Base-by-base conservation (phyloP, 2,888 invertebrate species). In the Cataglyphis albicans region DNA sequence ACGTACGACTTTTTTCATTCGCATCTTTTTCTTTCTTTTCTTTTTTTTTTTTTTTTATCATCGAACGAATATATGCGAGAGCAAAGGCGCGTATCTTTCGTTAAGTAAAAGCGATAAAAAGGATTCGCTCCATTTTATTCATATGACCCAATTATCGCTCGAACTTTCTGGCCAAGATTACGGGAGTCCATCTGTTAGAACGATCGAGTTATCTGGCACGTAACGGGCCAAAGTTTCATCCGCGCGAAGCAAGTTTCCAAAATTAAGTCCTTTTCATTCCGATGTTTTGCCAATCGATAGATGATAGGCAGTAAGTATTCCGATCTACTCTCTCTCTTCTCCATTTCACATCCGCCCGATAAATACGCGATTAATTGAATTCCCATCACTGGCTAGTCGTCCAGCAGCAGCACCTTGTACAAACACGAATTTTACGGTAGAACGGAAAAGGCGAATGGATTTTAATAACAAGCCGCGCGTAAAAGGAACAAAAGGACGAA, bases 121-220 rank as follows among this genome's bases (percentile, higher is more conserved):
- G 9, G 21, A 18, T 44, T 61, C 35, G 70, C 59, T 48, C 35
- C 32, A n/a, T 35, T 70, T 68, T 78, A 78, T 78, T 78, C 68
- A 25, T 61, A 70, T 59, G 59, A 68, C 78, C 44, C 68, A 78
- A 78, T 78, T 78, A 78, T 68, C 44, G 70, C 59, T 70, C 25
- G 18, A 78, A 78, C 68, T 78, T 78, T 70, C 78, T 61, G 70
- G 25, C 78, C 78, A 78, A 78, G 78, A 68, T 78, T 78, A 68
- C 70, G 18, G 15, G 32, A 52, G 29, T 0, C 59, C 44, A 78
- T 70, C 57, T 59, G 68, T 70, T 78, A 25, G 44, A n/a, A 52
- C n/a, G 15, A 35, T 25, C 21, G 55, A 35, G 41, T 78, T 70
- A 78, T 70, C 59, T 35, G 44, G 32, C 70, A 78, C 78, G 44